Evolutionary conservation across 2,797 vertebrate species (phyloP).

Genomic region (Brachyalestes nurse): DNA sequence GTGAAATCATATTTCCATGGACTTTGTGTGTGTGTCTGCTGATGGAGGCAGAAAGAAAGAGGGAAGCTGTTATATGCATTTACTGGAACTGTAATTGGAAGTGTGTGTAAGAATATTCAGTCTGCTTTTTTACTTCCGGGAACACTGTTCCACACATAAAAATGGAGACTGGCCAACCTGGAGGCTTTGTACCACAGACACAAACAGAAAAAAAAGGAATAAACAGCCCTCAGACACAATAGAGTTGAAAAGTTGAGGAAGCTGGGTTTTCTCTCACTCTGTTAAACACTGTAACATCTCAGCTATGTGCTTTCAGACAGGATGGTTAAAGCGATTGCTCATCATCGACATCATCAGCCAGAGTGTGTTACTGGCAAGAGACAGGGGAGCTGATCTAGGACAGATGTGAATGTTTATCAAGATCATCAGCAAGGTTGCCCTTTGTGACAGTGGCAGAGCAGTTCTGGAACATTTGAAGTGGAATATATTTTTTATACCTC

Average conservation of each 20-base stretch:
- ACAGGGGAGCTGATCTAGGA: constrained; percentile 10
- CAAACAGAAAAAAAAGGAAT: neutral
- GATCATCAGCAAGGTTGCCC: neutral
- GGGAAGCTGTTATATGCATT: constrained; percentile 27
- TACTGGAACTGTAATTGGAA: constrained; percentile 48
- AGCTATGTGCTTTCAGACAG: constrained; percentile 46
- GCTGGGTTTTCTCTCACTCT: neutral
- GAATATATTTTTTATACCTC: too few relatives aligned
- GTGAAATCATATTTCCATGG: constrained; percentile 29
- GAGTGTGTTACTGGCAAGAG: constrained; percentile 1
- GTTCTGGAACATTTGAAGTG: neutral
- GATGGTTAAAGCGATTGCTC: constrained; percentile 41
- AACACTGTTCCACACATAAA: neutral
- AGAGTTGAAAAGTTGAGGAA: neutral
- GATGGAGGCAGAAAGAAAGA: neutral
- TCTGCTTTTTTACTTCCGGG: neutral
- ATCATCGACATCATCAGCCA: constrained; percentile 59
- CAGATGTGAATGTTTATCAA: constrained; percentile 34
- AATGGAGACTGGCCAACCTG: neutral
- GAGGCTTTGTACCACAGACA: neutral
- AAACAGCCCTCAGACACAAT: neutral
- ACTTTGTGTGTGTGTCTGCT: constrained; percentile 36
- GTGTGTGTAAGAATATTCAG: constrained; percentile 46
- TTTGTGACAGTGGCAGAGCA: neutral
- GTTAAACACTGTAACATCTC: constrained; percentile 60